Conservation (phyloP, 2,888 invertebrate species). For the Prenolepis imparis region DNA sequence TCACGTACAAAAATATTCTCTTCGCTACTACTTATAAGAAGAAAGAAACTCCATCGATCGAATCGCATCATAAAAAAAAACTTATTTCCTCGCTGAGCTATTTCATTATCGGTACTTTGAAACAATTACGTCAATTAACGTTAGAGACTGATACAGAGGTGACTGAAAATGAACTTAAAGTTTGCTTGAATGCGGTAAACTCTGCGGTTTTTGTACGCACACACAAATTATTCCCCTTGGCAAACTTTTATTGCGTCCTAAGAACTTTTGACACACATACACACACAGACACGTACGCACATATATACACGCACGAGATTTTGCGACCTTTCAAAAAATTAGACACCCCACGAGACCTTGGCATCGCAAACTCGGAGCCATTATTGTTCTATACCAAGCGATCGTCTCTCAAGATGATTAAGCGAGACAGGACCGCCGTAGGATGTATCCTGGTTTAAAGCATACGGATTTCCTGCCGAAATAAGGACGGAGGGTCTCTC, state of each 20-base stretch:
- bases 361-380: conserved; percentile 17
- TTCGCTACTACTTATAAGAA: neutral
- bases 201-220: neutral
- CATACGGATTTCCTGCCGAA: conserved; percentile 28
- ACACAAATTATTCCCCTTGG: neutral
- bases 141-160: neutral
- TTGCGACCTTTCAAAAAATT: conserved; percentile 24
- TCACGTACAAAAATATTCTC: neutral
- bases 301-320: neutral
- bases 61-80: neutral
- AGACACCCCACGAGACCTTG: neutral
- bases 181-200: neutral
- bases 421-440: neutral
- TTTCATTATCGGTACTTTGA: neutral
- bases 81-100: neutral
- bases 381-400: neutral
- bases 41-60: neutral
- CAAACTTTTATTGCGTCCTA: conserved; percentile 14
- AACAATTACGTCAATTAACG: conserved; percentile 20
- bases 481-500: conserved; percentile 1
- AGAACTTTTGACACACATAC: conserved; percentile 11
- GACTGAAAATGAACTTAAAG: neutral
- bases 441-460: conserved; percentile 18
- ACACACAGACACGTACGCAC: neutral
- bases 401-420: conserved; percentile 4